Percentiles rank a stretch among this genome's conserved stretches.
Conservation (phyloP, 1,140 invertebrate species). For the Anastatus disparis region DNA sequence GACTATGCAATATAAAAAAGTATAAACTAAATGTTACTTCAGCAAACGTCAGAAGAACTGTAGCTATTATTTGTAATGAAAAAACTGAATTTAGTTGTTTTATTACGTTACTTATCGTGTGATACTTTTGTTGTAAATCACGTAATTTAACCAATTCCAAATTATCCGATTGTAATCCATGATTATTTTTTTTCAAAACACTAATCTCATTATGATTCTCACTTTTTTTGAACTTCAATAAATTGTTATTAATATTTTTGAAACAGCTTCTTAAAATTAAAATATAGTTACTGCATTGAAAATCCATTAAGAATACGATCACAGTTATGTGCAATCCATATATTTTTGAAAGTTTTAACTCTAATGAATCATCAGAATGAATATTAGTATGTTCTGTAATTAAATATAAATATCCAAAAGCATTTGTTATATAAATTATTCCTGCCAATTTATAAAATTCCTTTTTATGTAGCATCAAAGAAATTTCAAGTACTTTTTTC, state of each 20-base stretch:
- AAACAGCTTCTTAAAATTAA: constrained; percentile 54
- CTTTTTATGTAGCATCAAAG: constrained; percentile 43
- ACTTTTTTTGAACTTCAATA: too few relatives aligned
- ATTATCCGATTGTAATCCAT: constrained; percentile 48
- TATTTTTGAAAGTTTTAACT: not conserved
- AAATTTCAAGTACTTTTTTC: constrained; percentile 40
- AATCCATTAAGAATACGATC: constrained; percentile 51
- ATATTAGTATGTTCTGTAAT: constrained; percentile 38
- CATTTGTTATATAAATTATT: constrained; percentile 53
- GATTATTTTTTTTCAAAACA: constrained; percentile 43
- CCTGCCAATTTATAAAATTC: constrained; percentile 45
- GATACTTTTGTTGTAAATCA: constrained; percentile 51
- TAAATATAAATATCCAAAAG: constrained; percentile 50
- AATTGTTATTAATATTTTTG: constrained; percentile 47
- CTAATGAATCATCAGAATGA: not conserved
- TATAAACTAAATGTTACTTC: constrained; percentile 59
- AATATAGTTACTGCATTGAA: constrained; percentile 56
- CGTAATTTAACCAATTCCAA: constrained; percentile 53
- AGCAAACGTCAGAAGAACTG: constrained; percentile 53
- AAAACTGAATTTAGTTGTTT: constrained; percentile 53
- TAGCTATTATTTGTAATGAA: constrained; percentile 47
- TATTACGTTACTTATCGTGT: constrained; percentile 52
- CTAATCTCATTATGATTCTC: constrained; percentile 43
- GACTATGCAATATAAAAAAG: constrained; percentile 53
- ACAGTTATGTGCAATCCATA: constrained; percentile 44